Percentiles rank a stretch among this genome's conserved stretches.
These are phyloP conservation scores for Eupithecia subumbrata DNA, from an alignment of 2,888 invertebrate species.

Conservation along the genomic window DNA sequence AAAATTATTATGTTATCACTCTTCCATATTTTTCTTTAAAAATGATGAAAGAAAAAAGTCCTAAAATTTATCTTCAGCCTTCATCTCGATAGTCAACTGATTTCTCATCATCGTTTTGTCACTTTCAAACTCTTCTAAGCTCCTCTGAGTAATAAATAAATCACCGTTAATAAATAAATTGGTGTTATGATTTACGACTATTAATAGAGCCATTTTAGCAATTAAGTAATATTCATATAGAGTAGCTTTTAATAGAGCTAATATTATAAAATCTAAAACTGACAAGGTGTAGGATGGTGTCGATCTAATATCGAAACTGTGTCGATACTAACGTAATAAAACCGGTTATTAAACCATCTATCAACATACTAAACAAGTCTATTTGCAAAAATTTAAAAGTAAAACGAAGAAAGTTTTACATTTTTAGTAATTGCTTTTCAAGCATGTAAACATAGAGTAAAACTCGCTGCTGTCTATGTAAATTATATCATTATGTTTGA, in stretches of 20 bases:
- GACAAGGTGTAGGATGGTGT: constrained; percentile 2
- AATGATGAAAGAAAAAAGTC: too few relatives aligned
- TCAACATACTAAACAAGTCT: not conserved
- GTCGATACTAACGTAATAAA: not conserved
- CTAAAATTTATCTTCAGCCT: too few relatives aligned
- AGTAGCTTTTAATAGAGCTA: not conserved
- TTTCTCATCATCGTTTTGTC: not conserved
- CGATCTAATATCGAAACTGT: not conserved
- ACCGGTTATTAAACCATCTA: not conserved
- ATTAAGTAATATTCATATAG: not conserved
- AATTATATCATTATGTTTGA: too few relatives aligned
- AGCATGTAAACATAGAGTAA: too few relatives aligned
- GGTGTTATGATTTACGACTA: not conserved
- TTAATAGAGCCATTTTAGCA: constrained; percentile 9
- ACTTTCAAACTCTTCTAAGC: not conserved
- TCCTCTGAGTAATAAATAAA: not conserved
- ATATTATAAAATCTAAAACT: constrained; percentile 1
- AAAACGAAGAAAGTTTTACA: not conserved
- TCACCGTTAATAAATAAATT: not conserved
- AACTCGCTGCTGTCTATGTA: too few relatives aligned
- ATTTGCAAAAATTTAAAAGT: not conserved
- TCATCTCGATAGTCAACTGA: not conserved
- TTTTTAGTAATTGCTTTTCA: not conserved
- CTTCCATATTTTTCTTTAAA: too few relatives aligned
- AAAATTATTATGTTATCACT: too few relatives aligned